phyloP scores from a whole-genome alignment of 2,797 vertebrate species.

The Poeciliopsis turneri region DNA sequence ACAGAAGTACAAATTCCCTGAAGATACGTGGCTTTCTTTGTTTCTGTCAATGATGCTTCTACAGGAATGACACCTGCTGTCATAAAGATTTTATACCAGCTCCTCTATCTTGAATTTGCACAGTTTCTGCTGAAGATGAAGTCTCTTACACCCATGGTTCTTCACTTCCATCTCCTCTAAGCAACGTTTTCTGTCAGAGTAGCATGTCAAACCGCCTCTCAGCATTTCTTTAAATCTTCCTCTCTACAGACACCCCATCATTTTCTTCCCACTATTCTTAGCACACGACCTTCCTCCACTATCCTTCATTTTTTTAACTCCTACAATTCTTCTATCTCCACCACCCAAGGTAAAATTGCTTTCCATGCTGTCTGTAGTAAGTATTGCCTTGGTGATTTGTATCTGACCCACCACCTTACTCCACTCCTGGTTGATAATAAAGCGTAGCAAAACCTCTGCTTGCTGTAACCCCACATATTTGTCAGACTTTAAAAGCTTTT shows the following conservation, averaged over 20 bases:
- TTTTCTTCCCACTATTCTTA: conserved; percentile 36
- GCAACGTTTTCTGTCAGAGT: conserved; percentile 28
- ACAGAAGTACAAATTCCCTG: conserved; percentile 4
- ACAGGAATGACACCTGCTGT: conserved; percentile 30
- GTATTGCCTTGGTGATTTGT: conserved; percentile 64
- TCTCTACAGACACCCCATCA: conserved; percentile 15
- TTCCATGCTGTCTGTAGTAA: conserved; percentile 59
- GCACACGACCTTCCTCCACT: conserved; percentile 20
- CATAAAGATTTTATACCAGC: conserved; percentile 28
- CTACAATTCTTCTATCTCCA: conserved; percentile 35
- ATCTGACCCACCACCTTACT: conserved; percentile 60
- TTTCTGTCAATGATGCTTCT: conserved; percentile 30
- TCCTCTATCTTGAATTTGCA: conserved; percentile 33
- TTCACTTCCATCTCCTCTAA: conserved; percentile 15
- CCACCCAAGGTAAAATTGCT: conserved; percentile 49
- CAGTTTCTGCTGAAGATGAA: conserved; percentile 25
- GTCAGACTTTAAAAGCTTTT: conserved; percentile 62
- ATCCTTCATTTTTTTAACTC: conserved; percentile 40
- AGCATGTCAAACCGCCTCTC: conserved; percentile 43
- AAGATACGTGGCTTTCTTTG: conserved; percentile 13
- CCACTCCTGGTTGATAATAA: conserved; percentile 66
- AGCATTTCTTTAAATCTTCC: conserved; percentile 37
- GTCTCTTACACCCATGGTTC: conserved; percentile 15
- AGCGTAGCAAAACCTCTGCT: conserved; percentile 56
- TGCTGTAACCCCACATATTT: conserved; percentile 46